Evolutionary conservation across 2,113 vertebrate species (phyloP).

Genomic region (Heptranchias perlo): DNA sequence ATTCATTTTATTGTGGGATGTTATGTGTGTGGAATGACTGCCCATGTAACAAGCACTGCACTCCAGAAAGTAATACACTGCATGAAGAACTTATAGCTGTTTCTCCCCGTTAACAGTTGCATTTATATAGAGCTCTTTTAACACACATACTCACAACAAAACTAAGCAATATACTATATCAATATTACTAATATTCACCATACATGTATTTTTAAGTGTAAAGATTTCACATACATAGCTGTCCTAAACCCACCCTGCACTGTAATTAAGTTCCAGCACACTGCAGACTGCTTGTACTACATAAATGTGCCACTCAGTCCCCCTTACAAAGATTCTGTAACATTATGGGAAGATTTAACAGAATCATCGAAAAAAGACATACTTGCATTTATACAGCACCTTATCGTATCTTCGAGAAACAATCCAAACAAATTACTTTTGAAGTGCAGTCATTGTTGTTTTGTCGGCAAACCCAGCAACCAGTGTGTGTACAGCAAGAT

Average conservation of each 20-base stretch:
- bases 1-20: too few species aligned
- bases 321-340: background rate
- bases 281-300: background rate
- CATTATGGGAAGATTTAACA: background rate
- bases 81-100: background rate
- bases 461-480: background rate
- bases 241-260: background rate
- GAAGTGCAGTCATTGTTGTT: background rate
- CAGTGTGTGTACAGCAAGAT: too few species aligned
- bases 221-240: background rate
- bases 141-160: too few species aligned
- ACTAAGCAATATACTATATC: background rate
- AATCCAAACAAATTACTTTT: background rate
- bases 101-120: background rate
- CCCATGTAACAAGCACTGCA: background rate
- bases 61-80: background rate
- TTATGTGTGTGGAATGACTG: background rate
- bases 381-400: background rate
- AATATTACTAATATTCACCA: background rate
- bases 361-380: background rate
- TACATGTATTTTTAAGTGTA: too few species aligned
- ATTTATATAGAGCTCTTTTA: too few species aligned
- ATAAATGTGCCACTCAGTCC: background rate
- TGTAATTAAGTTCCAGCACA: too few species aligned
- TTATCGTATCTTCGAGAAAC: background rate